Percentiles rank a stretch among this genome's conserved stretches.
These are phyloP conservation scores for Salvelinus fontinalis DNA, from an alignment of 2,113 vertebrate genomes.

Conservation along the genomic window DNA sequence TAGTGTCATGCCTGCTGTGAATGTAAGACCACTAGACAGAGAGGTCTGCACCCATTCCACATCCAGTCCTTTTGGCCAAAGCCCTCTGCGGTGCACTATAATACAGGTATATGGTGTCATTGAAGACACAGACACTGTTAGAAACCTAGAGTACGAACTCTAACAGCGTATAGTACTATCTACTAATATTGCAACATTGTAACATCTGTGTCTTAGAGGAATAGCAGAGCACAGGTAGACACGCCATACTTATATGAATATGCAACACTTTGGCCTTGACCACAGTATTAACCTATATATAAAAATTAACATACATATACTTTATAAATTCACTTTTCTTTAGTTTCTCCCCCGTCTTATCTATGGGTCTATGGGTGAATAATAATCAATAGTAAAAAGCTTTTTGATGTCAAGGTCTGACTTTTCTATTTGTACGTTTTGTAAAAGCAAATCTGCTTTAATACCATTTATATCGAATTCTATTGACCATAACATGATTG, in stretches of 20 bases:
- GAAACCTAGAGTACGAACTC: too few species aligned
- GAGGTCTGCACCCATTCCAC: background rate
- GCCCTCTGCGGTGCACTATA: too few species aligned
- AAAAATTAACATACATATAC: background rate
- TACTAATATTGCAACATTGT: background rate
- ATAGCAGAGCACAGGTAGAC: background rate
- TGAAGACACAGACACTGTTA: too few species aligned
- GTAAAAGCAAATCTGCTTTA: constrained; percentile 8
- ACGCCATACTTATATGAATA: background rate
- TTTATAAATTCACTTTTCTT: background rate
- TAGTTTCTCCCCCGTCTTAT: background rate
- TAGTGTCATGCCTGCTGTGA: background rate
- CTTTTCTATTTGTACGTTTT: constrained; percentile 15
- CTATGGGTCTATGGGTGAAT: background rate
- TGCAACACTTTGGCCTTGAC: constrained; percentile 20
- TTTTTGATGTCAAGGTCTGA: background rate
- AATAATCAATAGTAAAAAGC: background rate
- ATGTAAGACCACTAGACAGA: background rate
- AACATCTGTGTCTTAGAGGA: background rate
- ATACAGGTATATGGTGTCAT: too few species aligned
- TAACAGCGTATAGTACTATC: too few species aligned
- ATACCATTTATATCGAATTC: background rate
- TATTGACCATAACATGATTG: background rate
- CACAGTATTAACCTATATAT: background rate
- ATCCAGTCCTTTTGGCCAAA: background rate